Percentiles rank a stretch among this genome's conserved stretches.
Conservation (phyloP, 2,113 vertebrate genomes). For the Lota lota region DNA sequence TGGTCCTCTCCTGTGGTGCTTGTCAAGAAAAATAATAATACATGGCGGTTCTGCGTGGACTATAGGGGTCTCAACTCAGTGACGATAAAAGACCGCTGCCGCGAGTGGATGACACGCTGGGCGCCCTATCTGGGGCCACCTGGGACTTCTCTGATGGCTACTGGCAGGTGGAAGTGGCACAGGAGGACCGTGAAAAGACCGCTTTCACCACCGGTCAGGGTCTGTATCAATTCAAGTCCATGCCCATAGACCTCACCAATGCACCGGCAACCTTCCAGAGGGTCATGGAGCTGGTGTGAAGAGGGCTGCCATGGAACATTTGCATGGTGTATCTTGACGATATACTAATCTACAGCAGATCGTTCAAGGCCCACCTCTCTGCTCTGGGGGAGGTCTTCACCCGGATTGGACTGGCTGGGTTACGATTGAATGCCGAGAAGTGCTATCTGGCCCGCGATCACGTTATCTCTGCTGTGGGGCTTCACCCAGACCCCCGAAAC, state of each 20-base stretch:
- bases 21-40: slow-evolving; percentile 5
- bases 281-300: no score
- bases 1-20: slow-evolving; percentile 3
- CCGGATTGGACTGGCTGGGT: no score
- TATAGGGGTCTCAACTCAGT: slow-evolving; percentile 3
- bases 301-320: no score
- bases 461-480: slow-evolving; percentile 13
- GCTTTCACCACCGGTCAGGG: slow-evolving; percentile 17
- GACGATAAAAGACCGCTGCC: slow-evolving; percentile 21
- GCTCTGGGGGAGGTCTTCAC: no score
- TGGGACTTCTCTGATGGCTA: slow-evolving; percentile 22
- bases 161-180: no score
- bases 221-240: slow-evolving; percentile 18
- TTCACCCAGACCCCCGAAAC: slow-evolving; percentile 19
- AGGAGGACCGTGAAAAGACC: no score
- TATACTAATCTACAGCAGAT: no score
- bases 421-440: slow-evolving; percentile 22
- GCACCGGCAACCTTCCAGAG: no score
- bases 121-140: background rate
- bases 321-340: no score
- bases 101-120: slow-evolving; percentile 9
- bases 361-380: no score
- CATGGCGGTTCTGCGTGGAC: no score
- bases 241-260: slow-evolving; percentile 28
- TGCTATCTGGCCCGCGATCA: slow-evolving; percentile 27